Evolutionary conservation across 2,797 vertebrate genomes (phyloP).

Genomic region (Cryptoprocta ferox): DNA sequence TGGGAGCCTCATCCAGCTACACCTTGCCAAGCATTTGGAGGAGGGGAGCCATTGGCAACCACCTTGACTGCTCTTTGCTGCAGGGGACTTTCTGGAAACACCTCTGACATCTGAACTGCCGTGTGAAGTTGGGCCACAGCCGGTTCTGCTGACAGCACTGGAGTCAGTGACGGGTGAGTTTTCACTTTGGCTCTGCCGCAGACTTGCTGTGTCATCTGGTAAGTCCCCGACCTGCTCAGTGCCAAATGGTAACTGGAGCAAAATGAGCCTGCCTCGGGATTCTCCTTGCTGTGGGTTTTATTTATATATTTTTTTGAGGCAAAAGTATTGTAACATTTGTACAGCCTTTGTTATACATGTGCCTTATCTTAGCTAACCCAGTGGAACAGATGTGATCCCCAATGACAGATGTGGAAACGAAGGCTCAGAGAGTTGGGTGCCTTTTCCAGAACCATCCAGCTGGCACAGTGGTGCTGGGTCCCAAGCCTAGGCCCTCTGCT

Average conservation of each 20-base stretch:
- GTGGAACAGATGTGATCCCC: background rate
- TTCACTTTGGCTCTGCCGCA: background rate
- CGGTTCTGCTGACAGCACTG: background rate
- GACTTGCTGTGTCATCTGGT: conserved; percentile 36
- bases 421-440: background rate
- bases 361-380: background rate
- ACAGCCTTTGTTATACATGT: background rate
- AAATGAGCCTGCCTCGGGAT: background rate
- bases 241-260: background rate
- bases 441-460: background rate
- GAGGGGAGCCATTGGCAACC: background rate
- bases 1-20: background rate
- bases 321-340: background rate
- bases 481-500: background rate
- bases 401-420: background rate
- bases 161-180: background rate
- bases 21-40: background rate
- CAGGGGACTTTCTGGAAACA: background rate
- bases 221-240: background rate
- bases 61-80: background rate
- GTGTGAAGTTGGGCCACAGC: background rate
- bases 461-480: background rate
- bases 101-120: background rate
- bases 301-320: background rate
- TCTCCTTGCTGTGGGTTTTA: background rate